A percentile compares a stretch with the other conserved stretches of the same genome.
Conservation (phyloP, 2,888 invertebrate species). For the Cryptocephalus primarius region DNA sequence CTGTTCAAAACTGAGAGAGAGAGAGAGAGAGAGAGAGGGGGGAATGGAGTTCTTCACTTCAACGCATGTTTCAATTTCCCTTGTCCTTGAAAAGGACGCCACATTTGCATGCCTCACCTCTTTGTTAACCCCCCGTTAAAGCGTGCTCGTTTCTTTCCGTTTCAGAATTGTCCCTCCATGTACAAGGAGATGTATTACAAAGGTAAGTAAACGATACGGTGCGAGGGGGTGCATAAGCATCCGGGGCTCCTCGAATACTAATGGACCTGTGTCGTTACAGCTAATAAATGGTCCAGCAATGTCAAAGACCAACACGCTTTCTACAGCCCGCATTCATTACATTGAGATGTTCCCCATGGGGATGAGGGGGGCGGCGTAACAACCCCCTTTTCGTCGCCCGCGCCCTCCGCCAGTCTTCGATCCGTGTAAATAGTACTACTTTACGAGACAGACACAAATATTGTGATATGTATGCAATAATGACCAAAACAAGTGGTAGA, state of each 20-base stretch:
- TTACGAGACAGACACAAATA: background rate
- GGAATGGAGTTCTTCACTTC: too few relatives aligned
- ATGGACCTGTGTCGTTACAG: conserved; percentile 34
- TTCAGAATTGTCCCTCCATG: conserved; percentile 65
- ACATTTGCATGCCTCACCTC: too few relatives aligned
- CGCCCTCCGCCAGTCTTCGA: background rate
- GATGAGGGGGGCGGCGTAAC: background rate
- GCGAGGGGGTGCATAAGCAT: background rate
- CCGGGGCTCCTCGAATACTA: conserved; percentile 18
- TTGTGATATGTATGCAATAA: conserved; percentile 35
- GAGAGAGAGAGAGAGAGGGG: too few relatives aligned
- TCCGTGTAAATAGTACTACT: background rate
- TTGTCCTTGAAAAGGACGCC: too few relatives aligned
- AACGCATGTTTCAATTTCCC: too few relatives aligned
- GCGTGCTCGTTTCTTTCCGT: background rate
- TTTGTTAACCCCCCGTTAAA: background rate
- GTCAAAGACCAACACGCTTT: conserved; percentile 30
- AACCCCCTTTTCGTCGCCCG: background rate
- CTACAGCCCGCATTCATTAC: conserved; percentile 27
- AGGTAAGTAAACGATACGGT: conserved; percentile 44
- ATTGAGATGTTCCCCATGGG: conserved; percentile 15
- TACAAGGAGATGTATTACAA: conserved; percentile 81
- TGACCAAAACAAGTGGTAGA: conserved; percentile 27
- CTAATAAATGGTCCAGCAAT: conserved; percentile 37
- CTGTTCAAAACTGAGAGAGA: too few relatives aligned